Percentiles rank a stretch among this genome's conserved stretches.
These are phyloP conservation scores for Phoebastria nigripes DNA, from an alignment of 2,797 vertebrate species.

Conservation along the genomic window DNA sequence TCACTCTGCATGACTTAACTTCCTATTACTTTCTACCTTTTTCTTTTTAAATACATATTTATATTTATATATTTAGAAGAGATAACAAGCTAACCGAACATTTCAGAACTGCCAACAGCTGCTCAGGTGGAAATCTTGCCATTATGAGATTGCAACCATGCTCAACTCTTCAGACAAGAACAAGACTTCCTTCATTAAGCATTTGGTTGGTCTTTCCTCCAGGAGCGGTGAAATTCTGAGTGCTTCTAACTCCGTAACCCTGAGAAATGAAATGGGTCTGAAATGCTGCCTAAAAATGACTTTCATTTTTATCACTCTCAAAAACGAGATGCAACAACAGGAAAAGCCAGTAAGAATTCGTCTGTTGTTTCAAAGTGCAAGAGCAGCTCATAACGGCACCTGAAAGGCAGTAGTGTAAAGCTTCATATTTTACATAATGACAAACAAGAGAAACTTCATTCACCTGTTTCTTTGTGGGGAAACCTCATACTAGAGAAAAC, in stretches of 20 bases:
- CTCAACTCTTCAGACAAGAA: not conserved
- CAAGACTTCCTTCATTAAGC: not conserved
- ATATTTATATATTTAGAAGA: not conserved
- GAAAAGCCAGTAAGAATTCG: not conserved
- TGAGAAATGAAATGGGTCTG: not conserved
- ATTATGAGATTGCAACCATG: not conserved
- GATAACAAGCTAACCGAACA: not conserved
- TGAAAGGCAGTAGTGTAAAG: not conserved
- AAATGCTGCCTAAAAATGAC: not conserved
- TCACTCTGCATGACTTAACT: not conserved
- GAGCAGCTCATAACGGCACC: not conserved
- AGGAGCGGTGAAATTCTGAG: not conserved
- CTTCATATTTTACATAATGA: not conserved
- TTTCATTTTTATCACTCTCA: not conserved
- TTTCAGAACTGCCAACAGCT: not conserved
- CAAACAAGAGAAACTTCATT: not conserved
- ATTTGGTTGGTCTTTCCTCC: not conserved
- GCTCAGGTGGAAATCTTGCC: not conserved
- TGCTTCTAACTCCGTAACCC: not conserved
- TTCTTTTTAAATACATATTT: not conserved
- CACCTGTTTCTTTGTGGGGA: not conserved
- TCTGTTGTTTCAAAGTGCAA: not conserved
- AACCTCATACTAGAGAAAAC: not conserved
- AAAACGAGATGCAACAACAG: not conserved
- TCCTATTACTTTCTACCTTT: not conserved